These are phyloP conservation scores for Deladenus siricidicola DNA, from an alignment of 2,888 invertebrate species.

Conservation along the genomic window DNA sequence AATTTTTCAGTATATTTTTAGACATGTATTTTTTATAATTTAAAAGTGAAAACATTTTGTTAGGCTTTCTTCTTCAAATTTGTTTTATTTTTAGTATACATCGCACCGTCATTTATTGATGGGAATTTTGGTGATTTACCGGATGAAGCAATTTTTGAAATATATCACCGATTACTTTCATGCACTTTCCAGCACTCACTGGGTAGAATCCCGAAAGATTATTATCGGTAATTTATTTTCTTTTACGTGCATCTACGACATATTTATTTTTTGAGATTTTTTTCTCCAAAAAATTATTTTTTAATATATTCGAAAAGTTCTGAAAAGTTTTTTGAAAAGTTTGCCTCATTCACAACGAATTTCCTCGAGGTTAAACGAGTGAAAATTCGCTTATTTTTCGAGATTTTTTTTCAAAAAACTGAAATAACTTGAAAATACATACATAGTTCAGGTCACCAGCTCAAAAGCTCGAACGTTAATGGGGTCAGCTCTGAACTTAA, in stretches of 20 bases:
- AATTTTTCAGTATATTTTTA: no score
- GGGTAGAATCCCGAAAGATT: conserved; percentile 1
- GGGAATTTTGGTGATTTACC: conserved; percentile 19
- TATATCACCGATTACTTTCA: conserved; percentile 14
- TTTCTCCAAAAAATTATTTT: neutral
- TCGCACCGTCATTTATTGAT: neutral
- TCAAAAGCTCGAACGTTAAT: no score
- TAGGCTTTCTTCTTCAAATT: no score
- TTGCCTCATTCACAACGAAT: neutral
- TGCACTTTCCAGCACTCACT: conserved; percentile 15
- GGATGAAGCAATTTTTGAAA: conserved; percentile 4
- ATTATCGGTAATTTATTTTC: neutral
- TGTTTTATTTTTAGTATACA: neutral
- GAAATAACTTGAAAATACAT: no score
- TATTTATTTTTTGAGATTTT: no score
- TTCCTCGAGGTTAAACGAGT: no score
- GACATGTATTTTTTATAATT: no score
- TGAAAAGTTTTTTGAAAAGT: neutral
- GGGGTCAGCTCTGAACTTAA: no score
- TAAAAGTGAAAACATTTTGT: no score
- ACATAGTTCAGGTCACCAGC: no score
- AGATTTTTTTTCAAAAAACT: no score
- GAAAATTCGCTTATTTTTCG: no score
- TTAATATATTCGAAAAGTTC: neutral
- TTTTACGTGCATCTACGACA: neutral